Evolutionary conservation across 2,113 vertebrate species (phyloP).

Genomic region (Hippocampus comes): DNA sequence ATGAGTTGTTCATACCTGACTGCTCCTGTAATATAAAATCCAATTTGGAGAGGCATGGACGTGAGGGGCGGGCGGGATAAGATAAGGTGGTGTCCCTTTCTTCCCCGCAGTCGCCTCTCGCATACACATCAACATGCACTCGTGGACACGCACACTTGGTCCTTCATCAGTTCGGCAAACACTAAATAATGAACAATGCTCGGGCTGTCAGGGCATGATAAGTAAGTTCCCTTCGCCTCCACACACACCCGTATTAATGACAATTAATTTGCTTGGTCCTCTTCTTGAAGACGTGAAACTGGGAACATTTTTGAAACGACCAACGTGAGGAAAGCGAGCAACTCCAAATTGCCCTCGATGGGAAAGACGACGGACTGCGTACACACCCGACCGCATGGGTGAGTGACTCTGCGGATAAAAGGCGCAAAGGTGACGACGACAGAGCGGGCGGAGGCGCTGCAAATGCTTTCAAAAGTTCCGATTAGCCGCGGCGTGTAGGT

Average conservation of each 20-base stretch:
- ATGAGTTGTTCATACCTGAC: constrained; percentile 94
- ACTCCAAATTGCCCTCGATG: not conserved
- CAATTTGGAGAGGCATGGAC: constrained; percentile 87
- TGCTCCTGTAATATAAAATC: constrained; percentile 90
- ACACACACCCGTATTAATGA: constrained; percentile 82
- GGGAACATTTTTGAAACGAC: not conserved
- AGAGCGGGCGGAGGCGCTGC: constrained; percentile 9
- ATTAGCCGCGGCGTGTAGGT: constrained; percentile 27
- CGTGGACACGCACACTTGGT: constrained; percentile 30
- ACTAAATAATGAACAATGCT: constrained; percentile 91
- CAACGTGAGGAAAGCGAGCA: not conserved
- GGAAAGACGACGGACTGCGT: not conserved
- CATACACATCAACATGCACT: constrained; percentile 24
- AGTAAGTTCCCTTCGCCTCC: constrained; percentile 74
- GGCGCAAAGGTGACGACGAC: constrained; percentile 32
- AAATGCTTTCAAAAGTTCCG: constrained; percentile 31
- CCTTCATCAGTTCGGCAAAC: constrained; percentile 90
- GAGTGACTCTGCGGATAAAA: not conserved
- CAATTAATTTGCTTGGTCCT: constrained; percentile 85
- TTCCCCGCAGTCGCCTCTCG: constrained; percentile 58
- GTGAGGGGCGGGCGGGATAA: constrained; percentile 74
- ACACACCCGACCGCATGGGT: not conserved
- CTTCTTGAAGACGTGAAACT: constrained; percentile 74
- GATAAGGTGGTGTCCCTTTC: constrained; percentile 82
- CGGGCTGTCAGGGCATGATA: constrained; percentile 85